Conservation (phyloP, 2,797 vertebrate genomes). For the Rhynchonycteris naso region DNA sequence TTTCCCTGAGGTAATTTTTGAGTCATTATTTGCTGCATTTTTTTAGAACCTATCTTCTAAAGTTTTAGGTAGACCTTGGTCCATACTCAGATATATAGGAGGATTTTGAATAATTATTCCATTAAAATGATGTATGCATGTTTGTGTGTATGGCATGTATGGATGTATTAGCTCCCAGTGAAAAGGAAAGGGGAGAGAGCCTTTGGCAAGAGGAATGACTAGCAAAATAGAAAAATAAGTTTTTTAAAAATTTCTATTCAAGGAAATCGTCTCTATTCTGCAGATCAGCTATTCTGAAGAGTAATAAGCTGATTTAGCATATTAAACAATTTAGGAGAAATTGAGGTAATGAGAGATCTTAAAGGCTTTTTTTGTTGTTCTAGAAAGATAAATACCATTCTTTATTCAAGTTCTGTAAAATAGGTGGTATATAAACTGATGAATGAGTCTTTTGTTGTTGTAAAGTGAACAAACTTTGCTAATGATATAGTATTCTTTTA, state of each 20-base stretch:
- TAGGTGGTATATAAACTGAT: slow-evolving; percentile 9
- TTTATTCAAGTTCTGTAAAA: slow-evolving; percentile 43
- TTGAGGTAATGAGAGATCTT: slow-evolving; percentile 36
- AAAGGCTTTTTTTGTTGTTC: slow-evolving; percentile 41
- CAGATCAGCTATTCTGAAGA: slow-evolving; percentile 54
- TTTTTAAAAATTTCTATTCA: neutral
- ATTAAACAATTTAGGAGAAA: slow-evolving; percentile 58
- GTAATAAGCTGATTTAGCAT: slow-evolving; percentile 16
- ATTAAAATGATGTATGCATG: neutral
- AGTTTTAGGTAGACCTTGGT: neutral
- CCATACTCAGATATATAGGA: neutral
- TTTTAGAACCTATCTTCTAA: slow-evolving; percentile 30
- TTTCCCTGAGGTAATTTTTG: neutral
- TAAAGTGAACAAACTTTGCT: slow-evolving; percentile 82
- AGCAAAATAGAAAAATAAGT: slow-evolving; percentile 54
- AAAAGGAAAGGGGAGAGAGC: slow-evolving; percentile 50
- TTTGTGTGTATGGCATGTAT: neutral
- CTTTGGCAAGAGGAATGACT: neutral
- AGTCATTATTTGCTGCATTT: neutral
- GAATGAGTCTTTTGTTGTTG: slow-evolving; percentile 74
- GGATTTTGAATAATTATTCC: neutral
- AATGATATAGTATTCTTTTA: slow-evolving; percentile 65
- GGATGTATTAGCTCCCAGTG: neutral
- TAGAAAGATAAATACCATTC: slow-evolving; percentile 67
- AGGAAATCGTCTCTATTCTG: neutral